Evolutionary conservation across 2,113 vertebrate species (phyloP).

Genomic region (Anguilla japonica): DNA sequence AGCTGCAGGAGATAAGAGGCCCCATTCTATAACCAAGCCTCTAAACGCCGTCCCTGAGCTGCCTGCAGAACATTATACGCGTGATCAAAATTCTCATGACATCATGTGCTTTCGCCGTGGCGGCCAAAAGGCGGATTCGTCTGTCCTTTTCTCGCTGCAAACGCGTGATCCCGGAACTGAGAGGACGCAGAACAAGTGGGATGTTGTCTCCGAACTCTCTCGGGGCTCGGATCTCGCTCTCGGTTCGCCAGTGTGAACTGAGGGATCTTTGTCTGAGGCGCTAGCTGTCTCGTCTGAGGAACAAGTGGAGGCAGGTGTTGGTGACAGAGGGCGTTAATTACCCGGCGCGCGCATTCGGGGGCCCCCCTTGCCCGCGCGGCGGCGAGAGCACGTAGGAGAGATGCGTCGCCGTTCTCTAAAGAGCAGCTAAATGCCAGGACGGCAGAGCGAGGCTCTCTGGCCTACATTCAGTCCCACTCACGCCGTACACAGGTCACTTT

Average conservation of each 20-base stretch:
- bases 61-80: neutral
- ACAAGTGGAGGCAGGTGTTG: slow-evolving; percentile 63
- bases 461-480: neutral
- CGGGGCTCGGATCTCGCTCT: neutral
- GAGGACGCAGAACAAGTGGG: neutral
- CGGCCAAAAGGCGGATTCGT: neutral
- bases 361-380: slow-evolving; percentile 18
- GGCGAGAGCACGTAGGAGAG: slow-evolving; percentile 7
- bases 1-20: neutral
- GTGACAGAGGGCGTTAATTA: slow-evolving; percentile 59
- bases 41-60: neutral
- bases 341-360: neutral
- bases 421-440: slow-evolving; percentile 20
- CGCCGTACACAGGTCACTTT: neutral
- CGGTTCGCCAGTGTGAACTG: neutral
- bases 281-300: slow-evolving; percentile 10
- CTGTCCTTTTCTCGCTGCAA: neutral
- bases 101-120: neutral
- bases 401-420: slow-evolving; percentile 33
- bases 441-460: slow-evolving; percentile 15
- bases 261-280: neutral
- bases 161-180: neutral
- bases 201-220: neutral
- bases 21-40: neutral
- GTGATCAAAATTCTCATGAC: neutral